These are phyloP conservation scores for Corbicula japonica DNA, from an alignment of 2,888 invertebrate species.

Conservation along the genomic window DNA sequence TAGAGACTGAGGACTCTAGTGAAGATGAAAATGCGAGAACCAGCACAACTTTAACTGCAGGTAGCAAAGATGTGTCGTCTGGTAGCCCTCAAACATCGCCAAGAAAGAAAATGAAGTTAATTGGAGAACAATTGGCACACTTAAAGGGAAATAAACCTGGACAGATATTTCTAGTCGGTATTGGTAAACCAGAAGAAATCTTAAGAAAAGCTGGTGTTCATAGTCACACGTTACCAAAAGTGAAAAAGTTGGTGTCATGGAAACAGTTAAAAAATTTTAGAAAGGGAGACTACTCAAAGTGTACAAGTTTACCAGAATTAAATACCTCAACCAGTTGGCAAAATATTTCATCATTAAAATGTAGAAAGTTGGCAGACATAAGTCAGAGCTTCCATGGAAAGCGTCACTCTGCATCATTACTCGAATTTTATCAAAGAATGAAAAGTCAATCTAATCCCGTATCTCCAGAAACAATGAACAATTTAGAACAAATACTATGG, in stretches of 20 bases:
- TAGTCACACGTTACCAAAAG: constrained; percentile 60
- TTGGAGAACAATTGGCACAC: constrained; percentile 42
- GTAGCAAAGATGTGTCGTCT: constrained; percentile 56
- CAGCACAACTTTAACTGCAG: constrained; percentile 62
- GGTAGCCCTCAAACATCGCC: constrained; percentile 41
- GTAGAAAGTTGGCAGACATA: constrained; percentile 66
- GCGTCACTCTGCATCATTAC: constrained; percentile 78
- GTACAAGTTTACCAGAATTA: constrained; percentile 80
- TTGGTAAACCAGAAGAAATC: constrained; percentile 62
- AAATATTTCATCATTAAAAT: constrained; percentile 63
- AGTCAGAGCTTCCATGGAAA: constrained; percentile 79
- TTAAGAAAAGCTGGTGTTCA: constrained; percentile 65
- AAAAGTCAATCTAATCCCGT: constrained; percentile 78
- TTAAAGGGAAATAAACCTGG: constrained; percentile 54
- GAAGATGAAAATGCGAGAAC: constrained; percentile 60
- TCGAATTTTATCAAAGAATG: constrained; percentile 82
- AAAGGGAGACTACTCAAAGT: constrained; percentile 70
- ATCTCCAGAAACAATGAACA: constrained; percentile 79
- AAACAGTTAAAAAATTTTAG: constrained; percentile 74
- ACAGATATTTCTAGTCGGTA: constrained; percentile 61
- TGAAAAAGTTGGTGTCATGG: constrained; percentile 75
- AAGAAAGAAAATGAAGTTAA: constrained; percentile 33
- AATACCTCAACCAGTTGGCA: constrained; percentile 68
- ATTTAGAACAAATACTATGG: constrained; percentile 78
- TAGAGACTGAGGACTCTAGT: constrained; percentile 47